A percentile compares a stretch with the other conserved stretches of the same genome.
Conservation (phyloP, 2,888 invertebrate species). For the Oegoconia quadripuncta region DNA sequence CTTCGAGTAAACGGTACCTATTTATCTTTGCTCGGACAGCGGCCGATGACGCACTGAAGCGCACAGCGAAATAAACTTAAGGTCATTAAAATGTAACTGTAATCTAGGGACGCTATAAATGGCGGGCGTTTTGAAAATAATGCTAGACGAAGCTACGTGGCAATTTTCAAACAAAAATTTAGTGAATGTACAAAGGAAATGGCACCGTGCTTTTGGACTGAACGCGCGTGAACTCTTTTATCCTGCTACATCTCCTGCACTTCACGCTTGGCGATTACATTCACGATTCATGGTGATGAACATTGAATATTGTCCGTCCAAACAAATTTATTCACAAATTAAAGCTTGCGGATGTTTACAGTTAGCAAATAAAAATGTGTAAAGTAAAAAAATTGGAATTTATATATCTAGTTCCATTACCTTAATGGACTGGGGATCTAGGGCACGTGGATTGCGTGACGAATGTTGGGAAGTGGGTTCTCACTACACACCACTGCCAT, state of each 20-base stretch:
- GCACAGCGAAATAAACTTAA: slow-evolving; percentile 11
- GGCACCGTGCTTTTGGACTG: background rate
- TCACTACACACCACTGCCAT: slow-evolving; percentile 24
- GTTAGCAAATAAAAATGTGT: slow-evolving; percentile 33
- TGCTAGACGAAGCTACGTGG: too few species aligned
- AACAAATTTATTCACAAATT: slow-evolving; percentile 47
- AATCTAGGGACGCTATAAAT: slow-evolving; percentile 5
- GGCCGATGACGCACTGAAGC: slow-evolving; percentile 34
- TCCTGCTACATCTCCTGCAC: slow-evolving; percentile 56
- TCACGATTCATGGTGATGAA: slow-evolving; percentile 36
- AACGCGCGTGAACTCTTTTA: slow-evolving; percentile 26
- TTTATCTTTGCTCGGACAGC: slow-evolving; percentile 37
- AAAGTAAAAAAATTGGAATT: slow-evolving; percentile 24
- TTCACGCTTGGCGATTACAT: slow-evolving; percentile 46
- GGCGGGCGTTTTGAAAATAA: too few species aligned
- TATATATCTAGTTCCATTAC: slow-evolving; percentile 38
- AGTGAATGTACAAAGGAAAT: background rate
- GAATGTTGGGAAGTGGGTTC: slow-evolving; percentile 35
- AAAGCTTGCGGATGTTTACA: slow-evolving; percentile 47
- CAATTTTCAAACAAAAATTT: too few species aligned
- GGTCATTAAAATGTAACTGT: slow-evolving; percentile 7
- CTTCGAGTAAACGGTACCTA: slow-evolving; percentile 40
- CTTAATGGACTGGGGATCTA: slow-evolving; percentile 45
- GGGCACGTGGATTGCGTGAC: slow-evolving; percentile 47
- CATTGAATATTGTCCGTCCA: slow-evolving; percentile 42